phyloP scores from a whole-genome alignment of 2,113 vertebrate species.

The Xerus inauris region DNA sequence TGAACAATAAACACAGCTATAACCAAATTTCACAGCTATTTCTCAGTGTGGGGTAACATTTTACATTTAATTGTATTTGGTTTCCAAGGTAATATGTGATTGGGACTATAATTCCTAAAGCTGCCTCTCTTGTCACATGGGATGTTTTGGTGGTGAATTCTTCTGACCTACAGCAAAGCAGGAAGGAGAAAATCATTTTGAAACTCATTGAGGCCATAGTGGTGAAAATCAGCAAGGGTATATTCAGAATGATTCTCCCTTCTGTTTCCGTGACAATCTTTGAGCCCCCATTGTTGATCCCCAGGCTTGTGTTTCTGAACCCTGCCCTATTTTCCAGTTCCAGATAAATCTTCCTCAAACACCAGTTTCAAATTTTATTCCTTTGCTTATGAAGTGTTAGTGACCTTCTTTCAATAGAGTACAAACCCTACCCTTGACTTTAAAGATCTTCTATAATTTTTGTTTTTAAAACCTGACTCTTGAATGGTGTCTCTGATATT shows the following conservation, averaged over 20 bases:
- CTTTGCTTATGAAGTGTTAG: neutral
- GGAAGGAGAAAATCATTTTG: neutral
- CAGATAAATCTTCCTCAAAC: neutral
- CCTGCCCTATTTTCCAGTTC: neutral
- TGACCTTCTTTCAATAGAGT: neutral
- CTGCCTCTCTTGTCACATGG: constrained; percentile 34
- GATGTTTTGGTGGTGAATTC: neutral
- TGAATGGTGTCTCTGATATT: neutral
- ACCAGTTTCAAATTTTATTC: neutral
- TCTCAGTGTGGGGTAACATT: constrained; percentile 76
- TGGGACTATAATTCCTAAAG: constrained; percentile 54
- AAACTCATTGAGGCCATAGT: neutral
- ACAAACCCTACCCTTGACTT: neutral
- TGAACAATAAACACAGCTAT: constrained; percentile 75
- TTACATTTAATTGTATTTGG: constrained; percentile 70
- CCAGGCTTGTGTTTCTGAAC: neutral
- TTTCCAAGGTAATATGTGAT: constrained; percentile 77
- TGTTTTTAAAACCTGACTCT: neutral
- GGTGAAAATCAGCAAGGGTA: neutral
- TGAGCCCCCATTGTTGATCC: neutral
- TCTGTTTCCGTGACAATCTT: neutral
- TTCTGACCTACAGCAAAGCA: neutral
- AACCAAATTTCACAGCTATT: constrained; percentile 74
- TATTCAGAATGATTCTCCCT: neutral
- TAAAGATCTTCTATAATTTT: neutral